Base-by-base conservation (phyloP, 2,888 invertebrate genomes). In the Zeuzera pyrina region DNA sequence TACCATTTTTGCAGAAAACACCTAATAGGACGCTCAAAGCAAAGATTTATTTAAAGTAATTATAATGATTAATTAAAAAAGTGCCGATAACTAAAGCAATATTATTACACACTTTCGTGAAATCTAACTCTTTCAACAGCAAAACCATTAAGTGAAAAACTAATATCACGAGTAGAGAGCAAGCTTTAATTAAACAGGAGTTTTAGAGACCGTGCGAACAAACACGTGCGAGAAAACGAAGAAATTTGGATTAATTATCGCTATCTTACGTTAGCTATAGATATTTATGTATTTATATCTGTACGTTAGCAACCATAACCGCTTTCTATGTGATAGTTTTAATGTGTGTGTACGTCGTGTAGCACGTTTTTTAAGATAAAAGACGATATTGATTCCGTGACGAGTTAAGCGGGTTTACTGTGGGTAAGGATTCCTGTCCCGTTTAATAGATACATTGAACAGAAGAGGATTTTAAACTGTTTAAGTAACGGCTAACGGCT, bases 331-430 rank as follows among this genome's bases (percentile, higher is more conserved):
- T 36, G 40, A 36, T 43, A 42, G 43, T 47, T 59, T 29, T 10
- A 16, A 24, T 51, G 49, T 54, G 52, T 44, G 53, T 47, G 50
- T 38, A 42, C 42, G 49, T 35, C 39, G 67, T 72, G 61, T 64
- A 70, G 70, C 77, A 76, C 76, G 78, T 74, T 72, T 72, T 65
- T 63, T 70, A 72, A 81, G 76, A 81, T 81, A 83, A 79, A 78
- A 81, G 77, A 66, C 69, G 71, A 76, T 81, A 81, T 81, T 79
- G 81, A 81, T 81, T 81, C 73, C 79, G 79, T 81, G 77, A 77
- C 78, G 78, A 70, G 68, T 57, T 57, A 67, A 59, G 64, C 71
- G 67, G 57, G 67, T n/a, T n/a, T n/a, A n/a, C 76, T 76, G 78
- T 81, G 81, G 74, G 81, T 81, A 81, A 67, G 69, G 67, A 74